Evolutionary conservation across 2,113 vertebrate species (phyloP), one percentile per base, ranked within the genome.

Genomic region (Dendropsophus ebraccatus): DNA sequence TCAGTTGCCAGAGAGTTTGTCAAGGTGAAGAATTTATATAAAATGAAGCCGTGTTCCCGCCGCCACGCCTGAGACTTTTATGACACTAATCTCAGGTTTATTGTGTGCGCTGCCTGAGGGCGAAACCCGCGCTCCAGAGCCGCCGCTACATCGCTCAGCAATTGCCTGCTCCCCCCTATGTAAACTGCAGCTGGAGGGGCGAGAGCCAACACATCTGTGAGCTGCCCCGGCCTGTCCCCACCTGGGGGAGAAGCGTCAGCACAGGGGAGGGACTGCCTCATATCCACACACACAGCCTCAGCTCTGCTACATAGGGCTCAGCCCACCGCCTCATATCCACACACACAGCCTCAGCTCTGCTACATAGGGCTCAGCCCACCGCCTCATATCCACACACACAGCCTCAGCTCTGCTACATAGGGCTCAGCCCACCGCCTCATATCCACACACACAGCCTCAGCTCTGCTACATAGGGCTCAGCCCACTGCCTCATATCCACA

Each of bases 201-300:
- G 54, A 76, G 87, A 84, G 56, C 52, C 49, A 83, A 87, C 87
- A 67, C 65, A 76, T 87, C 62, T 50, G 60, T 54, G 76, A 17
- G 62, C 54, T 67, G 73, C 47, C 73, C 0, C n/a, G 67, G 17
- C 56, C 70, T 73, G 11, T 23, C 6, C 9, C 76, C 52, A 50
- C 30, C 25, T 12, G 23, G 12, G 41, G 41, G 41, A 8, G 41
- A 8, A 8, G 41, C 4, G 41, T 3, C 4, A 8, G 41, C 4
- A 8, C 4, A 8, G 41, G 41, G 41, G 41, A 8, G 41, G 41
- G 41, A 8, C 4, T 5, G 41, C 4, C 41, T 32, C 65, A 9
- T 32, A 28, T 12, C 30, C 49, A 7, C 28, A n/a, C n/a, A n/a
- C n/a, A n/a, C n/a, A n/a, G n/a, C n/a, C n/a, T n/a, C n/a, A n/a